Evolutionary conservation across 2,797 vertebrate species (phyloP), one percentile per base, ranked within the genome.

Genomic region (Yasuhikotakia modesta): DNA sequence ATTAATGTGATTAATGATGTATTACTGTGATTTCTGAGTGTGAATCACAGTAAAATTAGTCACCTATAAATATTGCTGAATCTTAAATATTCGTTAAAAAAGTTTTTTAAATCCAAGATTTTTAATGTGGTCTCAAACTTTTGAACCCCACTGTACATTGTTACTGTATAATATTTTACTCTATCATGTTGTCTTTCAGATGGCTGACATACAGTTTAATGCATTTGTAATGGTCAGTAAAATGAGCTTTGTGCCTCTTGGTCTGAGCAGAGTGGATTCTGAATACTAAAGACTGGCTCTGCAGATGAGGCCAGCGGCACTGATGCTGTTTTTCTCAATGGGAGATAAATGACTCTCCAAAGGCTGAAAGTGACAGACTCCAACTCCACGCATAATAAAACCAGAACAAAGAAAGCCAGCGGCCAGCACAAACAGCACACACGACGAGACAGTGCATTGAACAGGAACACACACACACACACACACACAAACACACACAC

Each of bases 331-430:
- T 75, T 74, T 30, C 79, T 69, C 74, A 70, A 53, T 65, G 22
- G 60, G 71, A 71, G 71, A 66, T 19, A 39, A 69, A 70, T 45
- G 57, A 55, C 69, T 55, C 63, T 27, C 63, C 66, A 74, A 67
- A 70, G 58, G 27, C 64, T 69, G 77, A 66, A 76, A 76, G 73
- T 82, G 76, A 82, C 80, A 77, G 71, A 72, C 80, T 82, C 76
- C 79, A 69, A 64, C 70, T 78, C 80, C 55, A 84, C 65, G 79
- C 79, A 77, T 82, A 84, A 82, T 84, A 79, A 84, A 86, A 79
- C 75, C 73, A 83, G 79, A 81, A 82, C 78, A 83, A 84, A 79
- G 79, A 73, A 14, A 81, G 53, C 57, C 78, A 81, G 52, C 69
- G 60, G 72, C 69, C 79, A 86, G 81, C 32, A 79, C 73, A 82